Evolutionary conservation across 2,113 vertebrate genomes (phyloP), one percentile per base, ranked within the genome.

Genomic region (Balaeniceps rex): DNA sequence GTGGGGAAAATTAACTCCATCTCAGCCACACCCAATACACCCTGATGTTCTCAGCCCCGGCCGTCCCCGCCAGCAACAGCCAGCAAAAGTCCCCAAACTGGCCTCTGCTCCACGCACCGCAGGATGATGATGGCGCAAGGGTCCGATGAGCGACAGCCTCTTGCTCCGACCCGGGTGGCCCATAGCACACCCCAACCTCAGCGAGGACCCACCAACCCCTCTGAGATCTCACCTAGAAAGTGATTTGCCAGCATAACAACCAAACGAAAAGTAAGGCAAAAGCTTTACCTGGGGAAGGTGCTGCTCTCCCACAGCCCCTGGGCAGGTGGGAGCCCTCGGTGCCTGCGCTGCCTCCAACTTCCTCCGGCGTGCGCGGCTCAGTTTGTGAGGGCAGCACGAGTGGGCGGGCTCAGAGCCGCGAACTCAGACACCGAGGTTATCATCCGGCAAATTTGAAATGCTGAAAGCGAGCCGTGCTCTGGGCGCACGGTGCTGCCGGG

Each of bases 241-340:
- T 91, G 36, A 72, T 87, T 77, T 65, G 86, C 51, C 28, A 22
- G 12, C 0, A 0, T 14, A 71, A 46, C 42, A 74, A 66, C 25
- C 71, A 49, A 36, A 38, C 8, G 13, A 58, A 93, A 78, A 94
- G 86, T 47, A 89, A 95, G 79, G 49, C 46, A 86, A 81, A 95
- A 88, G 31, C 57, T 79, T 97, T 97, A 97, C 97, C 97, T 97
- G 95, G 42, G 75, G 21, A 60, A 52, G 26, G 60, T 13, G 83
- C 61, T 61, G 79, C 64, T 85, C 46, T 49, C 29, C 19, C 23
- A 1, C 34, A 60, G 70, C 63, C 19, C 34, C 38, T 6, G 51
- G 34, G 51, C 14, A 4, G 52, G 22, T 11, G 44, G 54, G 31
- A 86, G 58, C 26, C 55, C 38, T 49, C 38, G 7, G 70, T 18